Evolutionary conservation across 2,888 invertebrate genomes (phyloP), one percentile per base, ranked within the genome.

Genomic region (Meganola albula): DNA sequence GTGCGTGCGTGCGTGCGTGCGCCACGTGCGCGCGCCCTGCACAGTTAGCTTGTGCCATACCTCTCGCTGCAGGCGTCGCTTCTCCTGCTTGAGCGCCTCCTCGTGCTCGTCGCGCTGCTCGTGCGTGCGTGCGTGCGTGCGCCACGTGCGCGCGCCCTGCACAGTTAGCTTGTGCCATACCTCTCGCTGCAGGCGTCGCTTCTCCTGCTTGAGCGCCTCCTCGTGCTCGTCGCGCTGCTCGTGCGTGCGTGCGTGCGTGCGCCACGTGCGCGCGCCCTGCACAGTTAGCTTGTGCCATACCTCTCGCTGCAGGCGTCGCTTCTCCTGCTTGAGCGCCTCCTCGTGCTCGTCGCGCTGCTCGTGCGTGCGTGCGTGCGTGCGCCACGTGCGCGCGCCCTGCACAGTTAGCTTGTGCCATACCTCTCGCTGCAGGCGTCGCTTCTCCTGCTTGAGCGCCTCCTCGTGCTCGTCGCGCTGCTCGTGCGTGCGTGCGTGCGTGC

Each of bases 31-130:
- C 98, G 74, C 97, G 98, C 67, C n/a, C n/a, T n/a, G n/a, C n/a
- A n/a, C n/a, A n/a, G n/a, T n/a, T n/a, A n/a, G n/a, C n/a, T n/a
- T n/a, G 20, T 20, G 20, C 7, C 11, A 3, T 76, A 97, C 97
- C 92, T 99, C 98, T 82, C 98, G 88, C 86, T 97, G 97, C 59
- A 98, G 88, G 78, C 94, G 94, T 55, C 99, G 88, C 53, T 97
- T 93, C 76, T 99, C 98, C 42, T 93, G 90, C 87, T 99, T 99
- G 53, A 99, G 88, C 67, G 96, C 97, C 60, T 97, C 96, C 86
- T 98, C 98, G 39, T 93, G 91, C 69, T 95, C 95, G 87, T 99
- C 99, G 36, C 96, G 93, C 50, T 94, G 92, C 73, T 98, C 98
- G 23, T 97, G 93, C 4, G 96, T 99, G 99, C 66, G 96, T 96